Evolutionary conservation across 2,113 vertebrate species (phyloP).

Genomic region (Aplodontia rufa): DNA sequence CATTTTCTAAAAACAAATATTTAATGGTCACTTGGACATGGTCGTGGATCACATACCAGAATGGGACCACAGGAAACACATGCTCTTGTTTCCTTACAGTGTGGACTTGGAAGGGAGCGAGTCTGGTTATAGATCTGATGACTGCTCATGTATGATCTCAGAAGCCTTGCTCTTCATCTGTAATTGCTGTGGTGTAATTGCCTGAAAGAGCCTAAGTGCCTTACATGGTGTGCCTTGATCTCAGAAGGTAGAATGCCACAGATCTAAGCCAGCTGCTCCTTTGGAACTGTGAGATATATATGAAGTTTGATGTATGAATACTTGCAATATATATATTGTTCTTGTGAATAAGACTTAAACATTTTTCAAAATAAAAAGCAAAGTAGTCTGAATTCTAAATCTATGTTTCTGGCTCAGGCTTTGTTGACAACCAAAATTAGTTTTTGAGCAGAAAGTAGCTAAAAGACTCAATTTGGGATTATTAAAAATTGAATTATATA

Average conservation of each 20-base stretch:
- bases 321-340: not conserved
- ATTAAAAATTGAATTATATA: conserved; percentile 79
- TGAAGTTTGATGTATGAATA: not conserved
- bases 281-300: not conserved
- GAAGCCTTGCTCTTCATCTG: not conserved
- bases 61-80: not conserved
- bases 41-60: not conserved
- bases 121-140: not conserved
- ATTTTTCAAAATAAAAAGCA: conserved; percentile 6
- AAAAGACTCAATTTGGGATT: conserved; percentile 61
- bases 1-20: not conserved
- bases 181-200: not conserved
- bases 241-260: not conserved
- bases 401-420: conserved; percentile 65
- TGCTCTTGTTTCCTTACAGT: not conserved
- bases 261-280: not conserved
- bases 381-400: conserved; percentile 11
- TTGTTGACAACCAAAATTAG: conserved; percentile 75
- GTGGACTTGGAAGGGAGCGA: not conserved
- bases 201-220: not conserved
- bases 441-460: conserved; percentile 52
- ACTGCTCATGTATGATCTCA: not conserved
- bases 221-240: not conserved
- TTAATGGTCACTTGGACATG: not conserved
- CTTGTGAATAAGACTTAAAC: not conserved